Base-by-base conservation (phyloP, 1,140 invertebrate genomes). In the Drosophila santomea region DNA sequence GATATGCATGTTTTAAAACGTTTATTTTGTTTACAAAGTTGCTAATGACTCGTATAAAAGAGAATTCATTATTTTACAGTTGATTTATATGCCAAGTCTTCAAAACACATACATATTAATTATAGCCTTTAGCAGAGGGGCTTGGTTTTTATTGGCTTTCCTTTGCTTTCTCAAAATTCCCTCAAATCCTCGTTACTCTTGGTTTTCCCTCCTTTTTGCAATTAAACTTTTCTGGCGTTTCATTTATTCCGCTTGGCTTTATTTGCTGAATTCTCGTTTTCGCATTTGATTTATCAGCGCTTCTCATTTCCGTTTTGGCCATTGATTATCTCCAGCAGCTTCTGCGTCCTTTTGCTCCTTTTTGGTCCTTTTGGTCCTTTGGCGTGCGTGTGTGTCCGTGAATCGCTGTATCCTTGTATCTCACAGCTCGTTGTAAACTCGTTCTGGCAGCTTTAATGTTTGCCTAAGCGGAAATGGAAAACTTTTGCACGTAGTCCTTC, bases 381-480 rank as follows among this genome's bases (percentile, higher is more conserved):
- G 43, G 71, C 80, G 75, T 79, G 79, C 74, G 79, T 82, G 79
- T 48, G 55, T 61, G 51, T 71, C 64, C 44, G 7, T 50, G 58
- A 47, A 73, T 59, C 50, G n/a, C 48, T 57, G 56, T 15, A 56
- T 67, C 32, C 55, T 28, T 75, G 56, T 61, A 57, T 44, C 55
- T 55, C 56, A 58, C 41, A 48, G 63, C 75, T 79, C 72, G 80
- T 77, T 89, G 84, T 88, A 88, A 89, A 88, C 73, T 88, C 84
- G 84, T 88, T 88, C 75, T 88, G 84, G 63, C 72, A 89, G 84
- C 84, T 88, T 88, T 88, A 88, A 88, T 88, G 84, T 89, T 88
- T 88, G 84, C 84, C 80, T 78, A 84, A 88, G 84, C 84, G 84
- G 84, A 88, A 88, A 88, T 88, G 84, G 78, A 89, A 88, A 88